phyloP scores from a whole-genome alignment of 2,113 vertebrate species.

The Pachycephala philippinensis region DNA sequence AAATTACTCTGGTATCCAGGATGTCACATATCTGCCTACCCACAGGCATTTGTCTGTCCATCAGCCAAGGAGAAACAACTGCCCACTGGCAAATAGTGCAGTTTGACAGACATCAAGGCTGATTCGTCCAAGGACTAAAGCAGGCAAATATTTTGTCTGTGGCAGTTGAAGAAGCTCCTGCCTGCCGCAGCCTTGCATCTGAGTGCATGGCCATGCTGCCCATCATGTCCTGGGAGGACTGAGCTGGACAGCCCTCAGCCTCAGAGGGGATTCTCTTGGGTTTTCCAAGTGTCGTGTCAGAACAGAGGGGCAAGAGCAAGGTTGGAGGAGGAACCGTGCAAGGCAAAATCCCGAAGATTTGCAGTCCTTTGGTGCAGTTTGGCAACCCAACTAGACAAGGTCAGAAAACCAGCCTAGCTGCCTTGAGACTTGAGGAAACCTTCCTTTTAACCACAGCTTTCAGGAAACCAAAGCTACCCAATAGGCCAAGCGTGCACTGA shows the following conservation, averaged over 20 bases:
- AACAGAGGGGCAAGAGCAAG: neutral
- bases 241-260: neutral
- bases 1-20: neutral
- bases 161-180: neutral
- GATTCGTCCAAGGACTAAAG: neutral
- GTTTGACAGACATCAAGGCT: neutral
- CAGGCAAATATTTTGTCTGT: neutral
- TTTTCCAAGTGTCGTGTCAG: rapidly evolving
- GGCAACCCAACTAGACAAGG: neutral
- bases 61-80: constrained; percentile 24
- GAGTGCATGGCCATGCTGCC: neutral
- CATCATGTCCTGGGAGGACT: rapidly evolving
- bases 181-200: neutral
- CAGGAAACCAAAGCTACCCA: neutral
- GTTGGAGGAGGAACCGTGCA: neutral
- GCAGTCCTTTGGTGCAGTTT: rapidly evolving
- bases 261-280: neutral
- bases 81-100: neutral
- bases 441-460: neutral
- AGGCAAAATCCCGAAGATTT: neutral
- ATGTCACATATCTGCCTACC: constrained; percentile 6
- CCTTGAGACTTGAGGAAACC: neutral
- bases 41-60: constrained; percentile 37
- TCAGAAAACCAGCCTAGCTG: neutral
- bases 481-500: neutral